Evolutionary conservation across 1,140 invertebrate species (phyloP), one percentile per base, ranked within the genome.

Genomic region (Sesamia nonagrioides): DNA sequence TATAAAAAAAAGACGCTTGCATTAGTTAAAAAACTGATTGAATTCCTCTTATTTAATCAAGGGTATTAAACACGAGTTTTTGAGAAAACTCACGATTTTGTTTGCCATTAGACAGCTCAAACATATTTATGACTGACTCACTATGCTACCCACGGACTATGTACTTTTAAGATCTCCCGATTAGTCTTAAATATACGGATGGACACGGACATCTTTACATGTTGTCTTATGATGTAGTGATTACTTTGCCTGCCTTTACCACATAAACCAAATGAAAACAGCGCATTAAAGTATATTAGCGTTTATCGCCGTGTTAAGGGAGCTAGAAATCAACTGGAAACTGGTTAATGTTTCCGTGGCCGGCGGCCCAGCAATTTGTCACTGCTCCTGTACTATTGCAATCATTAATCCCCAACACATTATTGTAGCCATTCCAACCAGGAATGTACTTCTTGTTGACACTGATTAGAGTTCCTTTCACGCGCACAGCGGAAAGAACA

Each of bases 381-480:
- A 50, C 58, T 61, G 63, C 56, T 68, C 63, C 63, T 50, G 21
- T 48, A 27, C 21, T 50, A 58, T 58, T 56, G 56, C 72, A 60
- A 40, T 60, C 56, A 75, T 50, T 75, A 61, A 63, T 75, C 58
- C 58, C 18, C 21, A n/a, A 37, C 21, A 63, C 73, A 48, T 60
- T 74, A 74, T 75, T 75, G 73, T 58, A 61, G 72, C 17, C 56
- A 21, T 60, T 61, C 42, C 21, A 45, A 73, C 52, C 54, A 37
- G 40, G 56, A 27, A 35, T 56, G 54, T 50, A 60, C 73, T 75
- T 75, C 73, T 35, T n/a, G 54, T 45, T 74, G 72, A 60, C 54
- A 74, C 56, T 74, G 72, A 74, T 74, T 74, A 54, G 54, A 74
- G 72, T 74, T 60, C 56, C 72, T 37, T 60, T 74, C 54, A 60